phyloP scores from a whole-genome alignment of 2,113 vertebrate species.

The Gorsachius goisagi region DNA sequence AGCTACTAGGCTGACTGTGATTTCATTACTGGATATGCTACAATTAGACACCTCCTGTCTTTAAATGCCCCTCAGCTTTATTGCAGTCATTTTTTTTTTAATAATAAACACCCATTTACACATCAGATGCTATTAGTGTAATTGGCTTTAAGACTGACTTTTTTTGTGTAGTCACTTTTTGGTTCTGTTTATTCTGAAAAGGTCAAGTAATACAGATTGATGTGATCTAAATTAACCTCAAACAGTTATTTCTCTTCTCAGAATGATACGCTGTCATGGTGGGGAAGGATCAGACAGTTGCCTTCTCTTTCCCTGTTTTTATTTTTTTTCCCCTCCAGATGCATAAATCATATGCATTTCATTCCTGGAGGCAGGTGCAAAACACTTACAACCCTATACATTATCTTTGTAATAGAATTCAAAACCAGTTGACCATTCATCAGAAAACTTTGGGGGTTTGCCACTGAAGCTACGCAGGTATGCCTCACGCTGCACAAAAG shows the following conservation, averaged over 20 bases:
- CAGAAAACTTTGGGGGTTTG: background rate
- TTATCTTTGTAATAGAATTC: background rate
- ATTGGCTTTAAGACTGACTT: slow-evolving; percentile 61
- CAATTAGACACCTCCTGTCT: slow-evolving; percentile 75
- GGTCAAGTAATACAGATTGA: slow-evolving; percentile 66
- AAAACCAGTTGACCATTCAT: background rate
- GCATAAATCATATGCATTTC: slow-evolving; percentile 2
- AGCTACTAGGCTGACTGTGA: slow-evolving; percentile 75
- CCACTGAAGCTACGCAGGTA: background rate
- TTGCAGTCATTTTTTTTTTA: slow-evolving; percentile 35
- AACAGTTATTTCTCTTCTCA: slow-evolving; percentile 49
- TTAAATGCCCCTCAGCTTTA: slow-evolving; percentile 68
- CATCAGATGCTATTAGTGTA: slow-evolving; percentile 65
- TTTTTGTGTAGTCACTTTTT: slow-evolving; percentile 70
- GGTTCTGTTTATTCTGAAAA: slow-evolving; percentile 69
- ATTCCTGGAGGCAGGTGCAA: background rate
- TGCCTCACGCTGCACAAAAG: background rate
- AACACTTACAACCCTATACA: background rate
- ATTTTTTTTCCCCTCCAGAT: background rate
- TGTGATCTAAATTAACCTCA: slow-evolving; percentile 63
- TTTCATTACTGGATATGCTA: slow-evolving; percentile 75
- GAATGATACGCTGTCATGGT: slow-evolving; percentile 19
- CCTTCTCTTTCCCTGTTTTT: background rate
- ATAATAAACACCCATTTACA: slow-evolving; percentile 71
- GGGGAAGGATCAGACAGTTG: background rate